Evolutionary conservation across 2,888 invertebrate genomes (phyloP).

Genomic region (Antheraea assamensis): DNA sequence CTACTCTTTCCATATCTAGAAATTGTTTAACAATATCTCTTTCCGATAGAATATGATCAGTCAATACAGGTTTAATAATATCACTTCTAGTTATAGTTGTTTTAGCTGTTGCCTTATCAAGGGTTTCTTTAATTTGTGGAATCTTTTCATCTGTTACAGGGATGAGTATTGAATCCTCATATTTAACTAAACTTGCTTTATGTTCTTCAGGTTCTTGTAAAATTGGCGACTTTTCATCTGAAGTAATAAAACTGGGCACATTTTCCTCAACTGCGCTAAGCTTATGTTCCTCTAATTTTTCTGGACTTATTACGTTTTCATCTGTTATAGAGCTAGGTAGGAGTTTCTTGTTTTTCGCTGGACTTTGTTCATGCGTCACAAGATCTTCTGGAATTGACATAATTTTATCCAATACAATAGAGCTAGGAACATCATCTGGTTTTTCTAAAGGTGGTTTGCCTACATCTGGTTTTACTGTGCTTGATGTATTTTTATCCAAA

Average conservation of each 20-base stretch:
- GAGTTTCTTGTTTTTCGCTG: conserved; percentile 19
- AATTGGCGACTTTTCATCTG: not conserved
- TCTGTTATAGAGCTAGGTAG: conserved; percentile 7
- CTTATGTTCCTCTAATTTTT: conserved; percentile 22
- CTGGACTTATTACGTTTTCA: conserved; percentile 12
- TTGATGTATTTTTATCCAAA: conserved; percentile 17
- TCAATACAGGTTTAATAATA: not conserved
- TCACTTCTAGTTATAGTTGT: not conserved
- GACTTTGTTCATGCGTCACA: conserved; percentile 19
- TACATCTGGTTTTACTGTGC: not conserved
- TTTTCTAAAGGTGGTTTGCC: conserved; percentile 9
- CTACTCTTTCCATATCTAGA: not conserved
- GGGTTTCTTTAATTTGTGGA: not conserved
- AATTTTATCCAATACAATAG: conserved; percentile 15
- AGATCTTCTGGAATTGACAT: conserved; percentile 20
- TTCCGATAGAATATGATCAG: not conserved
- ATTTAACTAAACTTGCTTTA: not conserved
- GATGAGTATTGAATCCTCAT: not conserved
- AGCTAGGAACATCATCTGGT: conserved; percentile 25
- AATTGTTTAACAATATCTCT: not conserved
- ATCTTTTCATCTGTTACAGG: not conserved
- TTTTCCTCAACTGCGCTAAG: conserved; percentile 25
- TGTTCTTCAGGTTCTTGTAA: not conserved
- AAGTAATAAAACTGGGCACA: conserved; percentile 7
- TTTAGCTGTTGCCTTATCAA: not conserved